Evolutionary conservation across 2,888 invertebrate species (phyloP).

Genomic region (Heteromyza rotundicornis): DNA sequence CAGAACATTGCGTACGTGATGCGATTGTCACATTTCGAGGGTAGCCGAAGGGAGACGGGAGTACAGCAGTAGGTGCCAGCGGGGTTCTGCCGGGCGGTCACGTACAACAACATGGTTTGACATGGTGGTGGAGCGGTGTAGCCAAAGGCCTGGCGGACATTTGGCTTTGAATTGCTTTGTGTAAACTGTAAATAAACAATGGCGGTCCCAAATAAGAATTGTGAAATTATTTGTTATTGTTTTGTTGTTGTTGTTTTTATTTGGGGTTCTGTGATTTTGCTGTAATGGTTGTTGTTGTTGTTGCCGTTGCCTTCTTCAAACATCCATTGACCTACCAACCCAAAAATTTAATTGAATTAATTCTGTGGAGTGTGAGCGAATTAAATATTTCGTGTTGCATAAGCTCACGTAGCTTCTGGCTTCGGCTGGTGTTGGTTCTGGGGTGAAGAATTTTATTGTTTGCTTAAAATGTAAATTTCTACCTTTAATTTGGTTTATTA

Average conservation of each 20-base stretch:
- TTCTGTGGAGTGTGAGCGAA: slow-evolving; percentile 3
- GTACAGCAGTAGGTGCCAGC: slow-evolving; percentile 28
- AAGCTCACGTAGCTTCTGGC: neutral
- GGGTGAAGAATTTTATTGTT: too few species aligned
- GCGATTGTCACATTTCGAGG: slow-evolving; percentile 51
- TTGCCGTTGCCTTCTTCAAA: neutral
- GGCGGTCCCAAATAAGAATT: neutral
- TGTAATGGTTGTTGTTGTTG: too few species aligned
- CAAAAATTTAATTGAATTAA: slow-evolving; percentile 24
- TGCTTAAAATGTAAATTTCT: too few species aligned
- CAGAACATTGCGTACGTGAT: slow-evolving; percentile 58
- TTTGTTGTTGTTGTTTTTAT: neutral
- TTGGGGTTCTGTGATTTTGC: too few species aligned
- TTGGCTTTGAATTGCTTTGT: too few species aligned
- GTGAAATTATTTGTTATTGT: neutral
- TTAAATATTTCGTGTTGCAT: neutral
- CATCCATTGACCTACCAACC: slow-evolving; percentile 20
- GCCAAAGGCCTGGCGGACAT: too few species aligned
- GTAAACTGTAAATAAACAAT: neutral
- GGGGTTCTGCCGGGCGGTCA: neutral
- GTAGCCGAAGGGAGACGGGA: slow-evolving; percentile 25
- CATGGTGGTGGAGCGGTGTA: too few species aligned
- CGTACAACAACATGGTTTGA: too few species aligned
- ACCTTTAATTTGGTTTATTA: too few species aligned
- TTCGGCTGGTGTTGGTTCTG: too few species aligned